Evolutionary conservation across 1,140 invertebrate genomes (phyloP), one percentile per base, ranked within the genome.

Genomic region (Calycopis cecrops): DNA sequence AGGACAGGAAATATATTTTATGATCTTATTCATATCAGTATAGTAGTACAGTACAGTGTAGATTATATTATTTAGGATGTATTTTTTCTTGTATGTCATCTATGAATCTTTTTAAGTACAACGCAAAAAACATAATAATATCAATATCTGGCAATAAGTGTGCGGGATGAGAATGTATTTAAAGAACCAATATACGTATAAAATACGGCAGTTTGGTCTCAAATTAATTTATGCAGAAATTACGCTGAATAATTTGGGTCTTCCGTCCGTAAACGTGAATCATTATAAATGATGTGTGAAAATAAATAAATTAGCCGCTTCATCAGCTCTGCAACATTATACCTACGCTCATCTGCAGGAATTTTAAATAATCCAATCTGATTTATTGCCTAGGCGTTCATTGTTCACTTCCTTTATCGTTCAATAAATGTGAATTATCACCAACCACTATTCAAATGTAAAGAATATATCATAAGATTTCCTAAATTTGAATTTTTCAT

Each of bases 381-480:
- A 78, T 80, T 78, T 75, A 77, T 60, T 58, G 57, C 57, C 62
- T 33, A 52, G 55, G 28, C 44, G 63, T 67, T 71, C 69, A 77
- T 80, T 76, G 69, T 76, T 63, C 69, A 44, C 52, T 40, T 67
- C 63, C 65, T 67, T 78, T 78, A 76, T 75, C 75, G 67, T 60
- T 60, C 73, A 78, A 80, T 80, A 73, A 78, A 76, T 49, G 65
- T 78, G 75, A 80, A 59, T 76, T 80, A 80, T 75, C 61, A 65
- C 49, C 56, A 57, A 65, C 63, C 69, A 63, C 61, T 69, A 73
- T 59, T 73, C 67, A 60, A 58, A 57, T 11, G 55, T 57, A 67
- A 69, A 76, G n/a, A n/a, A n/a, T 73, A 75, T 65, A 75, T 67
- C 72, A 72, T 74, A 67, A 74, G 68, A 76, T 76, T 78, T 65